Conservation (phyloP, 2,888 invertebrate species). For the Agrotis clavis region DNA sequence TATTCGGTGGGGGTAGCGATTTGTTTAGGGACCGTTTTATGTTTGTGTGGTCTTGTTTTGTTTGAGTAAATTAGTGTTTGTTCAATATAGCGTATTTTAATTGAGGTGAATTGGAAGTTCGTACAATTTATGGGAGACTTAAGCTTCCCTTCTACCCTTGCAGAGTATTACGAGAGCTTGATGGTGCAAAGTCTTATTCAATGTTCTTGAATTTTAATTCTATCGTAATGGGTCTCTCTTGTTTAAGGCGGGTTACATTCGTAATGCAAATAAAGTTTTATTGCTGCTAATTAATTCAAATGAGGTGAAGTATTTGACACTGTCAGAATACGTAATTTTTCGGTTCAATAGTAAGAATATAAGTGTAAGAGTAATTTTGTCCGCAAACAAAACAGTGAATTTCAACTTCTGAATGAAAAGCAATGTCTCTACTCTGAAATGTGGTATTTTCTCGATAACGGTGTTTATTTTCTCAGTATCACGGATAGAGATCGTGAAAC, state of each 20-base stretch:
- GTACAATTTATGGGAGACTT: neutral
- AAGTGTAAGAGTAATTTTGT: conserved; percentile 39
- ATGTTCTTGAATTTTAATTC: conserved; percentile 1
- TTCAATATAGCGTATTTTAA: conserved; percentile 2
- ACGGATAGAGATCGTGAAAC: conserved; percentile 58
- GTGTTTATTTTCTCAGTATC: conserved; percentile 52
- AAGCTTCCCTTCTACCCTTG: neutral
- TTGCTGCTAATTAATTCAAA: conserved; percentile 52
- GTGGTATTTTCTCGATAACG: conserved; percentile 40
- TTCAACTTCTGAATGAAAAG: conserved; percentile 25
- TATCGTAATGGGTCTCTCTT: neutral
- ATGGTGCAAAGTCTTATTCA: neutral
- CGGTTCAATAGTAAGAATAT: conserved; percentile 38
- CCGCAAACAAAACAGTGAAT: conserved; percentile 31
- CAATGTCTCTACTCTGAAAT: conserved; percentile 35
- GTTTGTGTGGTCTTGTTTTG: conserved; percentile 40
- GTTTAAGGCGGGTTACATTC: neutral
- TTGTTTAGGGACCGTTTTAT: conserved; percentile 54
- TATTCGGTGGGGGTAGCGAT: no score
- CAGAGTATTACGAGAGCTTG: no score
- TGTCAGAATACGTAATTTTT: conserved; percentile 55
- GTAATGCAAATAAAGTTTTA: conserved; percentile 42
- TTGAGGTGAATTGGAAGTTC: conserved; percentile 6
- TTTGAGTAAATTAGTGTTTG: conserved; percentile 24
- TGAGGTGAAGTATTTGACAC: conserved; percentile 50